A percentile compares a stretch with the other conserved stretches of the same genome.
phyloP scores from a whole-genome alignment of 2,797 vertebrate genomes.

The Gambusia yucatana region DNA sequence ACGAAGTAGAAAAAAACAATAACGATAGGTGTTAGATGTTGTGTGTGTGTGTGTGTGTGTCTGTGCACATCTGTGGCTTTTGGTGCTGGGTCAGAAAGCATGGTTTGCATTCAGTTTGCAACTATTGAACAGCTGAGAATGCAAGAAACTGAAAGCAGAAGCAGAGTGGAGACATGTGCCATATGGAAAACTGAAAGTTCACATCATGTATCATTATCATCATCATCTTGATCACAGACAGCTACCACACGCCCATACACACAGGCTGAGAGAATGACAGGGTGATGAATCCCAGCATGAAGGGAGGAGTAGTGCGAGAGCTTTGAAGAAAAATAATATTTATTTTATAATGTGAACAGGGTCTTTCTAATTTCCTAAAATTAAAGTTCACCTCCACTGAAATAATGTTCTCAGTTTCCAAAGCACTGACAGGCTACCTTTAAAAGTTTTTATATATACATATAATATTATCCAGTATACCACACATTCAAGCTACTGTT shows the following conservation, averaged over 20 bases:
- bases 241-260: constrained; percentile 24
- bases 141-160: constrained; percentile 45
- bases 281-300: constrained; percentile 39
- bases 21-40: constrained; percentile 1
- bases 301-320: constrained; percentile 12
- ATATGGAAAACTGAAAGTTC: constrained; percentile 50
- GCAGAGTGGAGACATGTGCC: constrained; percentile 42
- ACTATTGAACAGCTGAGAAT: constrained; percentile 73
- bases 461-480: neutral
- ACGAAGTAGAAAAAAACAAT: constrained; percentile 32
- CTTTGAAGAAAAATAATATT: constrained; percentile 1
- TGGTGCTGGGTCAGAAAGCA: constrained; percentile 39
- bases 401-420: neutral
- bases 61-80: constrained; percentile 18
- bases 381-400: neutral
- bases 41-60: neutral
- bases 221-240: constrained; percentile 32
- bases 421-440: too few species aligned
- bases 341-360: neutral
- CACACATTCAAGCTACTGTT: neutral
- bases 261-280: constrained; percentile 30
- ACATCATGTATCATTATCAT: constrained; percentile 61
- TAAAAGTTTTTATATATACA: neutral
- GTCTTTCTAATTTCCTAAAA: neutral
- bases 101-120: constrained; percentile 51